These are phyloP conservation scores for Cephalopholis sonnerati DNA, from an alignment of 2,113 vertebrate species.

Conservation along the genomic window DNA sequence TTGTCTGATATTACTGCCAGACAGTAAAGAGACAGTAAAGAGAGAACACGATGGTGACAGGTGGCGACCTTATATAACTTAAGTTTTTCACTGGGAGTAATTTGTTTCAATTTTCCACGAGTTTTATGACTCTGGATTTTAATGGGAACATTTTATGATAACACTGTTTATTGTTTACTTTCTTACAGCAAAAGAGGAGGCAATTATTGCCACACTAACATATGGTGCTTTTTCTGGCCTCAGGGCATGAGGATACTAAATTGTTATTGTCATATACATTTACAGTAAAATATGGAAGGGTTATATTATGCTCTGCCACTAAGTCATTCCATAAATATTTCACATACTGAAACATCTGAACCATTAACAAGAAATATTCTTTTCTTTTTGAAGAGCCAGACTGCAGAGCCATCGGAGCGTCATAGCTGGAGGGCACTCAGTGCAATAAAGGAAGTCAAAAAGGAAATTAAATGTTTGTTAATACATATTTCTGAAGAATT, in stretches of 20 bases:
- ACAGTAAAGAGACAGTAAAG: background rate
- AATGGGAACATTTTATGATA: background rate
- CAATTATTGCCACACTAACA: background rate
- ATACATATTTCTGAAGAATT: conserved; percentile 6
- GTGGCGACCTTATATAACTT: background rate
- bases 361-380: conserved; percentile 8
- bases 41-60: background rate
- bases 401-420: conserved; percentile 7
- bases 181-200: background rate
- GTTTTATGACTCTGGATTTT: background rate
- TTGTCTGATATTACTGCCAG: too few relatives aligned
- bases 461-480: conserved; percentile 40
- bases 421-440: background rate
- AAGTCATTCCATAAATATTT: conserved; percentile 25
- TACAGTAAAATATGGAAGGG: background rate
- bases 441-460: conserved; percentile 19
- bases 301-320: background rate
- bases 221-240: background rate
- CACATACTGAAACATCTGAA: background rate
- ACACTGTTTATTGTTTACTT: background rate
- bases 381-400: conserved; percentile 1
- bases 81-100: background rate
- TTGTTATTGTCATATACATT: background rate
- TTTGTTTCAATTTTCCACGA: background rate
- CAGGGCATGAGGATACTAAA: background rate